These are phyloP conservation scores for Minunthozetes semirufus DNA, from an alignment of 2,888 invertebrate species.

Conservation along the genomic window DNA sequence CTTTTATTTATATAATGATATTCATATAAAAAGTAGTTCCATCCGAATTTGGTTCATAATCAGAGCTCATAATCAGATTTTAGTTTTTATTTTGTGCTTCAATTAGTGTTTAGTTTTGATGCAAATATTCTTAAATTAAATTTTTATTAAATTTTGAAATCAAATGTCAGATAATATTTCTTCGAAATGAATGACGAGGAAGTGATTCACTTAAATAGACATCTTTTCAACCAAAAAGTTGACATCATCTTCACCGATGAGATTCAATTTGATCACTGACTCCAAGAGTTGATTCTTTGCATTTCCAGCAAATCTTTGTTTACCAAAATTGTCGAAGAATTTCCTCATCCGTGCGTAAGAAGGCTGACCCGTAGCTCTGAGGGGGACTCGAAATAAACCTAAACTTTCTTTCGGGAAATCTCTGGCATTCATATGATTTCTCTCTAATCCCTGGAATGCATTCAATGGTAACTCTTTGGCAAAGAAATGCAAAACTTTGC, in stretches of 20 bases:
- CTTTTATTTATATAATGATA: no score
- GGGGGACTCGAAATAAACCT: background rate
- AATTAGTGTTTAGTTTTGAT: no score
- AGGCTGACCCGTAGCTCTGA: background rate
- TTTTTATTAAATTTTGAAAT: no score
- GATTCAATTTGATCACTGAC: background rate
- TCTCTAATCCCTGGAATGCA: background rate
- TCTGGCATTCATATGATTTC: background rate
- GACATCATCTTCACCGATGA: background rate
- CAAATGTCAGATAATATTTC: no score
- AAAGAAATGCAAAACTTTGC: constrained; percentile 10
- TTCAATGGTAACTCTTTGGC: constrained; percentile 1
- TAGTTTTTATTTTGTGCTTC: no score
- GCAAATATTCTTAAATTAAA: no score
- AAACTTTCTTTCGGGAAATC: background rate
- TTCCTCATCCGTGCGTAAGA: background rate
- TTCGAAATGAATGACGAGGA: no score
- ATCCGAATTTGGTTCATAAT: no score
- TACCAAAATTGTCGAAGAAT: background rate
- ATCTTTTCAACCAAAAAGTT: background rate
- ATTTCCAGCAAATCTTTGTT: constrained; percentile 4
- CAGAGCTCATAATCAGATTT: no score
- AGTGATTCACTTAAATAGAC: no score
- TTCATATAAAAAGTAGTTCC: no score
- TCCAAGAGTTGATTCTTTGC: background rate